Base-by-base conservation (phyloP, 2,888 invertebrate species). In the Saturnia pavonia region DNA sequence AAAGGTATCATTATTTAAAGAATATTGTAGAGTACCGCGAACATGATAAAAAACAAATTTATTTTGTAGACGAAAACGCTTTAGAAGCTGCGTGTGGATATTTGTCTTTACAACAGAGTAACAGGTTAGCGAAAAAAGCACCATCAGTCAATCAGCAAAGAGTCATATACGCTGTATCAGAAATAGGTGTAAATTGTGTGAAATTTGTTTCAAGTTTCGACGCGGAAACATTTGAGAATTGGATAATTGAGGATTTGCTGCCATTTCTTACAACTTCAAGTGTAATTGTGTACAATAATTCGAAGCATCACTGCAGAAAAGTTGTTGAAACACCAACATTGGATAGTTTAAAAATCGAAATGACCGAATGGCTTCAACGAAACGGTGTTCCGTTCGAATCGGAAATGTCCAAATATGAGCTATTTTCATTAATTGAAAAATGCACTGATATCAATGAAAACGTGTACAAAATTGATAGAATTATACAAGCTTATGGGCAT, bases 1-100 rank as follows among this genome's bases (percentile, higher is more conserved):
- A 88, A 70, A 82, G 88, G 19, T 76, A 80, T 40, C 73, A 71
- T 11, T 89, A 85, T 72, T 72, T 88, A 57, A 84, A 76, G n/a
- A 74, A 73, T 1, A 76, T 87, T 8, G 65, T 69, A 0, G 48
- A 72, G 0, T 72, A 71, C 48, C 77, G 82, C 14, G 19, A 73
- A 14, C 69, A 74, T 65, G 22, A 48, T 1, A 72, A n/a, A n/a
- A n/a, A 63, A 14, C 67, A 75, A 0, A 79, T 86, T 6, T 78
- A 77, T 65, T 86, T 76, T 54, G 73, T 88, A 0, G 84, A 80
- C 19, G 80, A 81, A 72, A 71, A 71, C 4, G 75, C 74, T n/a
- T 70, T 77, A 11, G 74, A 74, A 68, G 72, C 27, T 6, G 25
- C 25, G 25, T 8, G n/a, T 7, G 65, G 65, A 42, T 71, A n/a